phyloP scores from a whole-genome alignment of 2,797 vertebrate genomes.

The Siniperca undulata region DNA sequence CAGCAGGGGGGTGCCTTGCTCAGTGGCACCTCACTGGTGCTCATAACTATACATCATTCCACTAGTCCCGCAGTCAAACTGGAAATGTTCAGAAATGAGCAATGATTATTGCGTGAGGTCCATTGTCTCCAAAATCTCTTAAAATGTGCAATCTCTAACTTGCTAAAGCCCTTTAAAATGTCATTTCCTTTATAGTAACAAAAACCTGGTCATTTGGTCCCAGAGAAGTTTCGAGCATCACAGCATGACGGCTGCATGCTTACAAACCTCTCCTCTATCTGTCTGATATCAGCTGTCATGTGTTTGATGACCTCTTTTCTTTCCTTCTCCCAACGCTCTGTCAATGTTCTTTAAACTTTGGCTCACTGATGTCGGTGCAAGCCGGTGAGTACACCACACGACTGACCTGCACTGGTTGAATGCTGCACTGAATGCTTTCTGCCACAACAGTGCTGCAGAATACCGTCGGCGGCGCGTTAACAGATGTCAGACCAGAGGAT shows the following conservation, averaged over 20 bases:
- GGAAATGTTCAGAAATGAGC: not conserved
- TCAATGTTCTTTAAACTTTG: conserved; percentile 58
- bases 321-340: conserved; percentile 32
- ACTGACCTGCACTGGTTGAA: conserved; percentile 67
- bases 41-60: not conserved
- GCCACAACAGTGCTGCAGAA: conserved; percentile 7
- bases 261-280: not conserved
- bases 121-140: not conserved
- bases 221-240: not conserved
- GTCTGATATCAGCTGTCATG: conserved; percentile 4
- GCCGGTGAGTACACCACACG: conserved; percentile 86
- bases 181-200: not conserved
- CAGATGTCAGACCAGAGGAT: not conserved
- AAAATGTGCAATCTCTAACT: not conserved
- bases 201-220: not conserved
- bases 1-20: not conserved
- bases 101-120: not conserved
- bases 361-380: conserved; percentile 75
- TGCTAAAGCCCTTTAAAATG: not conserved
- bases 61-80: not conserved
- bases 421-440: conserved; percentile 6
- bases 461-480: conserved; percentile 1
- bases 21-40: not conserved
- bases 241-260: conserved; percentile 8
- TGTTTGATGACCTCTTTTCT: conserved; percentile 44